phyloP scores from a whole-genome alignment of 64 coral and sea anemone species.

The Pocillopora damicornis region DNA sequence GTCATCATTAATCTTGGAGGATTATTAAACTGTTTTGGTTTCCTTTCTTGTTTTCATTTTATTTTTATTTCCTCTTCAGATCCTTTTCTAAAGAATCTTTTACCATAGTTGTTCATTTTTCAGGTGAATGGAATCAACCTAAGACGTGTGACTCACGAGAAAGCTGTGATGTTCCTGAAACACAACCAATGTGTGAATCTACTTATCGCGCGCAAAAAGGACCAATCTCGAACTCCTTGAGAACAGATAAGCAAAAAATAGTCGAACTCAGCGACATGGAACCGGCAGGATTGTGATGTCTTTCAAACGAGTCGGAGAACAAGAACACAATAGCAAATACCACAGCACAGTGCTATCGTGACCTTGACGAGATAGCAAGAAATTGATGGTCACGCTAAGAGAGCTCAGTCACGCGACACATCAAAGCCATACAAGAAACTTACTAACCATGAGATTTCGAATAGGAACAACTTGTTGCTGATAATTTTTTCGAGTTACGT shows the following conservation, averaged over 20 bases:
- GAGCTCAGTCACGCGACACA: not conserved
- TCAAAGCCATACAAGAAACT: too few relatives aligned
- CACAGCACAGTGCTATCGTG: not conserved
- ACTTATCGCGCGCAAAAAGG: constrained; percentile 55
- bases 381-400: not conserved
- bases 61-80: not conserved
- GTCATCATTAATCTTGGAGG: too few relatives aligned
- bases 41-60: not conserved
- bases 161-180: constrained; percentile 90
- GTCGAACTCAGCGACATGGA: not conserved
- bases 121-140: constrained; percentile 93
- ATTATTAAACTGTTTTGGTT: not conserved
- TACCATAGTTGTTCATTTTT: not conserved
- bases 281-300: not conserved
- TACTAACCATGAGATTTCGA: too few relatives aligned
- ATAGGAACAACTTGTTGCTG: too few relatives aligned
- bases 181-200: constrained; percentile 88
- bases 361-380: not conserved
- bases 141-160: constrained; percentile 85
- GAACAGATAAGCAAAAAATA: too few relatives aligned
- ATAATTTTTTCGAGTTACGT: too few relatives aligned
- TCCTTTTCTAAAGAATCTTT: not conserved
- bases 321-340: not conserved
- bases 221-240: not conserved
- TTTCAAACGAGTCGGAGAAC: not conserved